Conservation (phyloP, 1,140 invertebrate genomes). For the Eupristina koningsbergeri region DNA sequence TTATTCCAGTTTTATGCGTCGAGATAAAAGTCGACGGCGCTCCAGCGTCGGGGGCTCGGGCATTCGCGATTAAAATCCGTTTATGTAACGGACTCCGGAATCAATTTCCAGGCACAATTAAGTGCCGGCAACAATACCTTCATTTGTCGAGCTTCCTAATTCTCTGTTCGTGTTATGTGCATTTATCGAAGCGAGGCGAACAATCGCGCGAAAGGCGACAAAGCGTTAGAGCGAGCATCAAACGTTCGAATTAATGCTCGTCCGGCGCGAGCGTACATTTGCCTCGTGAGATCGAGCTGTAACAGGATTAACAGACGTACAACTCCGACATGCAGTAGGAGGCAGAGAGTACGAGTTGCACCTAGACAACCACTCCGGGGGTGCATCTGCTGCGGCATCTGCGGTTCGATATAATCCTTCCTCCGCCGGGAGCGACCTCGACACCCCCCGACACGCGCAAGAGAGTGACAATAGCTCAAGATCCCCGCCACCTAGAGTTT, state of each 20-base stretch:
- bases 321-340: neutral
- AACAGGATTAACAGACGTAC: neutral
- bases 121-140: conserved; percentile 12
- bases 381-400: conserved; percentile 50
- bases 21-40: too few relatives aligned
- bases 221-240: conserved; percentile 12
- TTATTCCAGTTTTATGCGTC: too few relatives aligned
- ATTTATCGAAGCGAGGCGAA: neutral
- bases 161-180: neutral
- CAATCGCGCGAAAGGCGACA: neutral
- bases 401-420: conserved; percentile 42
- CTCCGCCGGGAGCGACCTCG: neutral
- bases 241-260: conserved; percentile 35
- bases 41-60: too few relatives aligned
- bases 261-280: neutral
- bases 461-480: neutral
- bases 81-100: neutral
- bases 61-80: neutral
- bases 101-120: conserved; percentile 30
- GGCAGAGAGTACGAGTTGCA: neutral
- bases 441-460: neutral
- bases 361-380: conserved; percentile 31
- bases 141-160: neutral
- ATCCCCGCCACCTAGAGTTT: neutral
- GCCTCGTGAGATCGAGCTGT: neutral